Conservation (phyloP, 2,113 vertebrate genomes). For the Todiramphus chloris region DNA sequence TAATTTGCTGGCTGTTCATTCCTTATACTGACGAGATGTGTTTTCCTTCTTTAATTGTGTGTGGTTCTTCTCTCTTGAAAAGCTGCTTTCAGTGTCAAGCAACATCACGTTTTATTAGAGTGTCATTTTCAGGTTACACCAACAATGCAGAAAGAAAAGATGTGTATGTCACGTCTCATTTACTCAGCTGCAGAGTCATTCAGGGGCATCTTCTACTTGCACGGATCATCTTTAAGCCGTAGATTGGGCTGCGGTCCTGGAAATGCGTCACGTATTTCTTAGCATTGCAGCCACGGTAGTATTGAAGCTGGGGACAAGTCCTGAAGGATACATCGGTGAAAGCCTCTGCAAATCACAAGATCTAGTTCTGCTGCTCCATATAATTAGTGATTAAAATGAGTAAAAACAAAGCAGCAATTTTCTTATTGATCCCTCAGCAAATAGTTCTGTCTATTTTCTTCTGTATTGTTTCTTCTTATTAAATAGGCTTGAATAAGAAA, state of each 20-base stretch:
- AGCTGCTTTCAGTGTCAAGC: not conserved
- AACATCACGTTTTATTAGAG: not conserved
- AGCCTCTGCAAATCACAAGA: not conserved
- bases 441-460: constrained; percentile 54
- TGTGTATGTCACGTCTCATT: constrained; percentile 17
- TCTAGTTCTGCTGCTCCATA: not conserved
- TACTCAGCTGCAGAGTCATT: not conserved
- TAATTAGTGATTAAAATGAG: constrained; percentile 25
- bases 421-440: constrained; percentile 38
- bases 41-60: not conserved
- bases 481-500: constrained; percentile 57
- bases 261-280: not conserved
- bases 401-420: constrained; percentile 59
- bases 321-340: not conserved
- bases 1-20: not conserved
- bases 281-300: not conserved
- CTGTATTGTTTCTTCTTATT: constrained; percentile 42
- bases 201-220: not conserved
- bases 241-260: not conserved
- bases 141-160: not conserved
- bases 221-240: not conserved
- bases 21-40: accelerated
- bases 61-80: not conserved
- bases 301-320: not conserved
- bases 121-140: constrained; percentile 20